phyloP scores from a whole-genome alignment of 2,113 vertebrate species.

The Psophia crepitans region DNA sequence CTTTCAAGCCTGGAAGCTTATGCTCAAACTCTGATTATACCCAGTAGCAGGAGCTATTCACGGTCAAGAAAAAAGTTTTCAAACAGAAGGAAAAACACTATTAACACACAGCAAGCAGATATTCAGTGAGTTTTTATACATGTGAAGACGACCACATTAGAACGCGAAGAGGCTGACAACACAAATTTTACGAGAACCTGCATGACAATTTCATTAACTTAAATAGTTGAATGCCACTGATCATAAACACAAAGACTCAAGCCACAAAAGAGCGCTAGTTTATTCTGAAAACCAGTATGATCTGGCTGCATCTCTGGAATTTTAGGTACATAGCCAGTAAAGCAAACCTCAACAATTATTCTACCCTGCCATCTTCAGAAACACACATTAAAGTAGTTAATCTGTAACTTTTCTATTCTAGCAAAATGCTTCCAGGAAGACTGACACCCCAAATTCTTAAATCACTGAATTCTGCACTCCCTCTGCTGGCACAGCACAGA shows the following conservation, averaged over 20 bases:
- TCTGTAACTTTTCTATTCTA: background rate
- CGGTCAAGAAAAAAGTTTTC: background rate
- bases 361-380: background rate
- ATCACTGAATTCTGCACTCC: slow-evolving; percentile 42
- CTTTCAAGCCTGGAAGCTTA: slow-evolving; percentile 11
- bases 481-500: slow-evolving; percentile 51
- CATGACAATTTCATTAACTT: background rate
- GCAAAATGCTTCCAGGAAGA: background rate
- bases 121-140: background rate
- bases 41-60: background rate
- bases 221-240: background rate
- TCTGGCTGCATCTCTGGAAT: background rate
- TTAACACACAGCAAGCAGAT: background rate
- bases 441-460: background rate
- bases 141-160: background rate
- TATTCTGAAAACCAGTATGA: background rate
- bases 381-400: rapidly evolving
- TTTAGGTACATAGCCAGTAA: background rate
- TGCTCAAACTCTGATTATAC: background rate
- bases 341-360: background rate
- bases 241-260: background rate
- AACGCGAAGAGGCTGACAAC: background rate
- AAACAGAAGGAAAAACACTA: background rate
- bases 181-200: background rate
- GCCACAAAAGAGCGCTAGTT: background rate